Percentiles rank a stretch among this genome's conserved stretches.
Conservation (phyloP, 2,797 vertebrate species). For the Sebastes jordani region DNA sequence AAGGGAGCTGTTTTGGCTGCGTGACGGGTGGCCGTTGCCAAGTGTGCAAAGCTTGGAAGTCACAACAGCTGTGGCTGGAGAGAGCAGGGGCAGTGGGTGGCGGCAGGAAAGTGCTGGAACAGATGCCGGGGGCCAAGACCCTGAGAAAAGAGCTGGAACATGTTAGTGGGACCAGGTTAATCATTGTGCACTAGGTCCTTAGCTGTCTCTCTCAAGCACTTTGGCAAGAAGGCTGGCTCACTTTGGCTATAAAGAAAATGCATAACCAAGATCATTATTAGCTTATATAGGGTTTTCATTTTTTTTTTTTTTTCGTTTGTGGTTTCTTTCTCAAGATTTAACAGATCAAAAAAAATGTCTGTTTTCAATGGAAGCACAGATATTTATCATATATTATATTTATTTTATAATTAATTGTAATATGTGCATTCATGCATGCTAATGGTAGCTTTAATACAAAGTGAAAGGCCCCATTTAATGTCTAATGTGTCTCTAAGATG, state of each 20-base stretch:
- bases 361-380: not conserved
- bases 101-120: slow-evolving; percentile 60
- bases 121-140: slow-evolving; percentile 73
- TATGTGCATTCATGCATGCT: slow-evolving; percentile 46
- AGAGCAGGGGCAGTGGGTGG: slow-evolving; percentile 72
- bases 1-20: slow-evolving; percentile 84
- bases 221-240: slow-evolving; percentile 39
- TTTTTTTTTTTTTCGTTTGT: not conserved
- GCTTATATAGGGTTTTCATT: not conserved
- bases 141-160: slow-evolving; percentile 66
- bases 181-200: slow-evolving; percentile 69
- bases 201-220: slow-evolving; percentile 45
- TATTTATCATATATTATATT: slow-evolving; percentile 17
- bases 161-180: slow-evolving; percentile 73
- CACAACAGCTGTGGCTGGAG: slow-evolving; percentile 74
- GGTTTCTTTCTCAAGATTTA: not conserved
- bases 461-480: slow-evolving; percentile 58
- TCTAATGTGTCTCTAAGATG: slow-evolving; percentile 55
- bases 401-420: slow-evolving; percentile 44
- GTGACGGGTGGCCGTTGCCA: slow-evolving; percentile 76
- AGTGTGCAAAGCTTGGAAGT: slow-evolving; percentile 73
- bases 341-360: not conserved
- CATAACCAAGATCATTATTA: slow-evolving; percentile 15
- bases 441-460: slow-evolving; percentile 54
- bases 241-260: slow-evolving; percentile 43